phyloP scores from a whole-genome alignment of 2,888 invertebrate genomes.

The Dynastes maya region DNA sequence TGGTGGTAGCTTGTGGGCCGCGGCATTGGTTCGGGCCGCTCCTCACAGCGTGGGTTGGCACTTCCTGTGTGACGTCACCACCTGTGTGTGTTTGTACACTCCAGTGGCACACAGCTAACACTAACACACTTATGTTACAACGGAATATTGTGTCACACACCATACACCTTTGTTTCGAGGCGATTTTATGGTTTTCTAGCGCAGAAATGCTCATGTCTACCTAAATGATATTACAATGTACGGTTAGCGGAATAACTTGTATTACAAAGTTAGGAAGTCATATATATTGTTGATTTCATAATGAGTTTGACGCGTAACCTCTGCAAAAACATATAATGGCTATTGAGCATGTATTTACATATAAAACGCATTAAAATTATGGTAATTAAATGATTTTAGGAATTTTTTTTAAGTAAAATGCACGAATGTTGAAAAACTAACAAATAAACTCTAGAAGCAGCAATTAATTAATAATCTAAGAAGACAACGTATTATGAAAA shows the following conservation, averaged over 20 bases:
- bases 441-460: too few species aligned
- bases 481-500: too few species aligned
- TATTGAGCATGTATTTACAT: too few species aligned
- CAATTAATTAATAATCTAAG: too few species aligned
- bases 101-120: slow-evolving; percentile 59
- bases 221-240: slow-evolving; percentile 33
- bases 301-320: too few species aligned
- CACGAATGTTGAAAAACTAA: too few species aligned
- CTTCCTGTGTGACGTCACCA: slow-evolving; percentile 68
- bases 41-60: slow-evolving; percentile 67
- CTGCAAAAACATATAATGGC: too few species aligned
- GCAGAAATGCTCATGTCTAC: slow-evolving; percentile 33
- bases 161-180: slow-evolving; percentile 32
- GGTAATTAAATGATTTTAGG: too few species aligned
- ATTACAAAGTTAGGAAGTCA: too few species aligned
- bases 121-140: slow-evolving; percentile 51
- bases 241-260: not conserved
- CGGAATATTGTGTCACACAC: slow-evolving; percentile 39
- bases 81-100: slow-evolving; percentile 58
- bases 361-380: too few species aligned
- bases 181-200: slow-evolving; percentile 29
- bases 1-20: slow-evolving; percentile 63
- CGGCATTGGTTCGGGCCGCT: slow-evolving; percentile 68
- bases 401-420: too few species aligned
- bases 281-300: too few species aligned